phyloP scores from a whole-genome alignment of 2,113 vertebrate genomes.

The Todiramphus chloris region DNA sequence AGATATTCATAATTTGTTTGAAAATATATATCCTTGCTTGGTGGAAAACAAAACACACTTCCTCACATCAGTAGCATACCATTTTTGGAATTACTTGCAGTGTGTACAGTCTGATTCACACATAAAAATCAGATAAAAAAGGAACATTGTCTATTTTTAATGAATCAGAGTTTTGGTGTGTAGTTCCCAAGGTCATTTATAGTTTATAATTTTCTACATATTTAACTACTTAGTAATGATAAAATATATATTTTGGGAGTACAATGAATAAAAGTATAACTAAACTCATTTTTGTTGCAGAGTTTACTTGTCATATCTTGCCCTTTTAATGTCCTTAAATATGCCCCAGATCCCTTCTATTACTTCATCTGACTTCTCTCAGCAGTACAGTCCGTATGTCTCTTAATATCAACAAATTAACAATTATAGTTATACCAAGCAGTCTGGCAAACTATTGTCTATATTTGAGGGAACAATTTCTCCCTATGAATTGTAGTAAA shows the following conservation, averaged over 20 bases:
- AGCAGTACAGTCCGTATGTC: slow-evolving; percentile 2
- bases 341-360: not conserved
- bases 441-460: slow-evolving; percentile 11
- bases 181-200: not conserved
- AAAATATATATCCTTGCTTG: not conserved
- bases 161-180: not conserved
- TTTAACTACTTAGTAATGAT: not conserved
- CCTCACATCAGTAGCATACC: not conserved
- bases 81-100: not conserved
- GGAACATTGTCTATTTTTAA: not conserved
- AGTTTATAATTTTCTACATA: not conserved
- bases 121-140: not conserved
- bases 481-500: slow-evolving; percentile 33
- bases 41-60: not conserved
- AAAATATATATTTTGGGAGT: not conserved
- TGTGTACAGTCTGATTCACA: not conserved
- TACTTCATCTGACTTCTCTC: not conserved
- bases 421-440: not conserved
- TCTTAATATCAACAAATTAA: slow-evolving; percentile 48
- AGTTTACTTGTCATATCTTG: not conserved
- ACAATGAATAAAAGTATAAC: not conserved
- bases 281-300: not conserved
- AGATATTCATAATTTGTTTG: not conserved
- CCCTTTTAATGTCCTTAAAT: not conserved
- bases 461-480: slow-evolving; percentile 40